Evolutionary conservation across 2,113 vertebrate species (phyloP).

Genomic region (Callocephalon fimbriatum): DNA sequence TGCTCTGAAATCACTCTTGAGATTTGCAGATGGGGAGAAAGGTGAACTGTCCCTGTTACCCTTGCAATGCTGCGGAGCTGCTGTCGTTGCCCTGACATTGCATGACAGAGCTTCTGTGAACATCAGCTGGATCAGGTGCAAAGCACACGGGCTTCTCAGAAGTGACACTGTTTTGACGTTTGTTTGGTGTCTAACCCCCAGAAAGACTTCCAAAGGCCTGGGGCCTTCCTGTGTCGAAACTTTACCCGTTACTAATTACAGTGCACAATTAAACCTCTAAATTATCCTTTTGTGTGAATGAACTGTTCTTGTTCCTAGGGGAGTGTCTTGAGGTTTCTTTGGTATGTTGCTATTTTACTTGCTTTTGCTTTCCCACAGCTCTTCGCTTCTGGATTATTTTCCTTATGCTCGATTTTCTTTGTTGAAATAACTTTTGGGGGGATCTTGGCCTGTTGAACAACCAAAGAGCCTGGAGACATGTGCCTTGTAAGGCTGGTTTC

Average conservation of each 20-base stretch:
- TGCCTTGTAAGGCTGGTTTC: background rate
- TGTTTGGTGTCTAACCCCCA: background rate
- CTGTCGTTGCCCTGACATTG: background rate
- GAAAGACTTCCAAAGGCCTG: conserved; percentile 15
- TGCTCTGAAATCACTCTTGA: background rate
- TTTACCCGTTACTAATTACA: conserved; percentile 10
- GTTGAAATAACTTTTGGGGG: background rate
- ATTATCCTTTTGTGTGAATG: conserved; percentile 38
- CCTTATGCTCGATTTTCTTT: conserved; percentile 1
- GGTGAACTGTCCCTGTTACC: background rate
- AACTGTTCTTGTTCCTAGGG: conserved; percentile 19
- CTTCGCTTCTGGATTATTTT: conserved; percentile 6
- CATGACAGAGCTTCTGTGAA: background rate
- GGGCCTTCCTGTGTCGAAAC: background rate
- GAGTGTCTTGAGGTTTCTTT: conserved; percentile 46
- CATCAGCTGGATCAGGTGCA: background rate
- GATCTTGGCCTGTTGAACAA: background rate
- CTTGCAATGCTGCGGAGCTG: background rate
- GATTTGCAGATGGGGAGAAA: background rate
- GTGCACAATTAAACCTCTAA: conserved; percentile 28
- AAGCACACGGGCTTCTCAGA: background rate
- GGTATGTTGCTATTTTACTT: conserved; percentile 27
- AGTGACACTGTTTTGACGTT: background rate
- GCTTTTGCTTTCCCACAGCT: conserved; percentile 52
- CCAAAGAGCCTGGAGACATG: background rate